Evolutionary conservation across 2,113 vertebrate genomes (phyloP).

Genomic region (Promerops cafer): DNA sequence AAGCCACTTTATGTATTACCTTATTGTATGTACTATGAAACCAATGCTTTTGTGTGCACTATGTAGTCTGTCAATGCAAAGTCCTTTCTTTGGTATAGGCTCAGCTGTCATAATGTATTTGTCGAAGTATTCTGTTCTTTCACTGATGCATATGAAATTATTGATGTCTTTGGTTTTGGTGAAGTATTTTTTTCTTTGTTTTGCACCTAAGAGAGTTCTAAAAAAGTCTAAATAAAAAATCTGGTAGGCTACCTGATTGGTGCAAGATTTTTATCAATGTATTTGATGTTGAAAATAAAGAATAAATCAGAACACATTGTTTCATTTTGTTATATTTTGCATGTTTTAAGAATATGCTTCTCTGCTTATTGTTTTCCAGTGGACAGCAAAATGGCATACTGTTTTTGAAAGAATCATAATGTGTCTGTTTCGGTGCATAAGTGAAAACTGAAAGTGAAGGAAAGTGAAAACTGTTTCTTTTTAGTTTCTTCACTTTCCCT

Average conservation of each 20-base stretch:
- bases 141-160: constrained; percentile 34
- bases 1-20: constrained; percentile 72
- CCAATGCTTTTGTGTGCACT: constrained; percentile 65
- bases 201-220: constrained; percentile 55
- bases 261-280: constrained; percentile 70
- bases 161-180: constrained; percentile 59
- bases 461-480: not conserved
- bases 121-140: constrained; percentile 59
- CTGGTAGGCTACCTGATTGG: constrained; percentile 27
- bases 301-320: constrained; percentile 31
- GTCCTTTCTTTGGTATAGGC: constrained; percentile 65
- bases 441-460: too few relatives aligned
- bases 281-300: constrained; percentile 79
- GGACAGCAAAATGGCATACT: not conserved
- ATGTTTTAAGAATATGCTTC: not conserved
- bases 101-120: constrained; percentile 52
- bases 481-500: not conserved
- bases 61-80: constrained; percentile 53
- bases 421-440: not conserved
- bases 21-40: constrained; percentile 49
- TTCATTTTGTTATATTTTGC: not conserved
- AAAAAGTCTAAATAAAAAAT: constrained; percentile 45
- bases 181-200: constrained; percentile 61
- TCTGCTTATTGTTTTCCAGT: not conserved
- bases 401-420: not conserved